Percentiles rank a stretch among this genome's conserved stretches.
These are phyloP conservation scores for Crossocerus cetratus DNA, from an alignment of 2,888 invertebrate species.

Conservation along the genomic window DNA sequence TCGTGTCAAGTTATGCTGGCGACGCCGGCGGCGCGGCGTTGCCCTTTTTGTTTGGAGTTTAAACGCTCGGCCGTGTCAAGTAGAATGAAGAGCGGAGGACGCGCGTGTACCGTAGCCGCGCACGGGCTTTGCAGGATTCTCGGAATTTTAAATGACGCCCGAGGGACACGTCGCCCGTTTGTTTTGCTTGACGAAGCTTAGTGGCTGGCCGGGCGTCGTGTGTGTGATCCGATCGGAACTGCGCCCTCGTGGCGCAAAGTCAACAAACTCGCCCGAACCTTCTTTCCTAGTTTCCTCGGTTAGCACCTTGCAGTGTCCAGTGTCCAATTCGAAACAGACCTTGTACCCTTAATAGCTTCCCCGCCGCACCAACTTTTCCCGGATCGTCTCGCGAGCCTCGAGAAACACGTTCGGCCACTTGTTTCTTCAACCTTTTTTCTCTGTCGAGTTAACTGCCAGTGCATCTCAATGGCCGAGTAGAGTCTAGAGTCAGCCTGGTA, in stretches of 20 bases:
- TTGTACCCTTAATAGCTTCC: too few relatives aligned
- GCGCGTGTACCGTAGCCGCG: neutral
- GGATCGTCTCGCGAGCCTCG: too few relatives aligned
- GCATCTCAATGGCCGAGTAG: too few relatives aligned
- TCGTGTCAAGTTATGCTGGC: neutral
- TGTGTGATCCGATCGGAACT: conserved; percentile 25
- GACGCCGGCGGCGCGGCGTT: neutral
- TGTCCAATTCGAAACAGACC: too few relatives aligned
- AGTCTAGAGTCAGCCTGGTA: too few relatives aligned
- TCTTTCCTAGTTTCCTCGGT: conserved; percentile 11
- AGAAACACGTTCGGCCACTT: too few relatives aligned
- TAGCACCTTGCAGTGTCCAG: neutral
- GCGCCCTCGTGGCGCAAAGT: conserved; percentile 33
- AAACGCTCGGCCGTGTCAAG: conserved; percentile 2
- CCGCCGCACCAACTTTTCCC: neutral
- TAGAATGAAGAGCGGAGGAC: neutral
- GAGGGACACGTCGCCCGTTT: conserved; percentile 34
- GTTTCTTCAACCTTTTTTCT: too few relatives aligned
- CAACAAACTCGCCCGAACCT: conserved; percentile 45
- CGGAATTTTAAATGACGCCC: conserved; percentile 18
- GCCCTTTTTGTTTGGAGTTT: conserved; percentile 1
- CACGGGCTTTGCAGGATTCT: conserved; percentile 22
- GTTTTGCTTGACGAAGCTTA: conserved; percentile 29
- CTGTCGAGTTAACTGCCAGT: too few relatives aligned
- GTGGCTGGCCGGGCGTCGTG: conserved; percentile 1